Conservation (phyloP, 2,888 invertebrate genomes). For the Thera britannica region DNA sequence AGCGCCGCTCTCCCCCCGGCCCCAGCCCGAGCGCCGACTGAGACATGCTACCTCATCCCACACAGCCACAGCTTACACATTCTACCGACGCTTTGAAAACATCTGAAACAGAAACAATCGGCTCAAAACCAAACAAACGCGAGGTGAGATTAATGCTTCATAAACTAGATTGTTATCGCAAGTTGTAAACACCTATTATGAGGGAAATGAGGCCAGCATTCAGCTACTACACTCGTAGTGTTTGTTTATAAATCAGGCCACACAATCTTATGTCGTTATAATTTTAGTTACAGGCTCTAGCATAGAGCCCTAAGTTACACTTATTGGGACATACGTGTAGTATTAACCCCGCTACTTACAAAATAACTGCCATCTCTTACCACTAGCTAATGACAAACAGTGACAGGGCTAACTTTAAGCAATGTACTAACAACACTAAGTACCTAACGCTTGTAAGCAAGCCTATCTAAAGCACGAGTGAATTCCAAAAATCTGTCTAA, state of each 20-base stretch:
- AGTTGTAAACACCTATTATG: constrained; percentile 16
- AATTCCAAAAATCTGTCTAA: constrained; percentile 3
- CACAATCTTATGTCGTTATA: neutral
- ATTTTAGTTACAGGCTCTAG: constrained; percentile 11
- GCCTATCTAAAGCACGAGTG: neutral
- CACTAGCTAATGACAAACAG: too few species aligned
- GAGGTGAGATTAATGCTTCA: constrained; percentile 15
- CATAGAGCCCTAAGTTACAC: constrained; percentile 21
- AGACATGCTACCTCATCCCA: constrained; percentile 60
- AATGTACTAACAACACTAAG: too few species aligned
- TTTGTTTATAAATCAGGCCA: neutral
- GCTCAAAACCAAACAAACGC: neutral
- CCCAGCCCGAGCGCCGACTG: constrained; percentile 80
- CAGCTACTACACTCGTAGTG: neutral
- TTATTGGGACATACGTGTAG: neutral
- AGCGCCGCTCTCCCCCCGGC: constrained; percentile 87
- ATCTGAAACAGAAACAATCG: constrained; percentile 64
- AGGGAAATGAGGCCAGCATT: constrained; percentile 6
- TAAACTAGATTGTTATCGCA: constrained; percentile 28
- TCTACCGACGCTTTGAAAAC: constrained; percentile 23
- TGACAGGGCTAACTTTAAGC: too few species aligned
- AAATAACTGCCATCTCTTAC: too few species aligned
- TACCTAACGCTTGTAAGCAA: neutral
- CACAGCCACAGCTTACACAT: constrained; percentile 16
- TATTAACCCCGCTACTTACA: too few species aligned